Evolutionary conservation across 2,797 vertebrate genomes (phyloP).

Genomic region (Loris lydekkerianus): DNA sequence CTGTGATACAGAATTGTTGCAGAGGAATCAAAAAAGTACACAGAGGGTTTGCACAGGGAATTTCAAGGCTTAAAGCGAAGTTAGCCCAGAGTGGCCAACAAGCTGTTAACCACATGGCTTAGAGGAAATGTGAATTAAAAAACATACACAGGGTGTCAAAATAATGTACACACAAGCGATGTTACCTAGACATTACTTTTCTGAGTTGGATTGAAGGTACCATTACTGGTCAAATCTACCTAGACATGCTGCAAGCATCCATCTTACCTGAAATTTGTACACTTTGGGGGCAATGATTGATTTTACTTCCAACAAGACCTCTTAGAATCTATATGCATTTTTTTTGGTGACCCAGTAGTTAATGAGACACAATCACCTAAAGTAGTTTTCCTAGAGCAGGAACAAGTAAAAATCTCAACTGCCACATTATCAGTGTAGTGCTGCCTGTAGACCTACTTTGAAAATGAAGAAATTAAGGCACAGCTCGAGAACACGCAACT

Average conservation of each 20-base stretch:
- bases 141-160: neutral
- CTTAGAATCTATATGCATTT: too few relatives aligned
- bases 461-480: neutral
- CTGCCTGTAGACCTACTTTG: neutral
- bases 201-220: too few relatives aligned
- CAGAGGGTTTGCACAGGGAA: neutral
- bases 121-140: neutral
- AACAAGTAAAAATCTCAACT: neutral
- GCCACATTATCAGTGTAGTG: neutral
- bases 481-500: neutral
- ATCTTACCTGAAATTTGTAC: too few relatives aligned
- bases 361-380: neutral
- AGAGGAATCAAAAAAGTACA: neutral
- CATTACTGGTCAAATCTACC: too few relatives aligned
- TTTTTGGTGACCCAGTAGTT: neutral
- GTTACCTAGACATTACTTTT: too few relatives aligned
- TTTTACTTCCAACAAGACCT: too few relatives aligned
- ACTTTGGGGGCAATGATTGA: too few relatives aligned
- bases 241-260: too few relatives aligned
- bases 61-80: neutral
- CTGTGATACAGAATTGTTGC: neutral
- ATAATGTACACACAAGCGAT: too few relatives aligned
- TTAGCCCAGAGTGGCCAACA: neutral
- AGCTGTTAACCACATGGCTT: neutral
- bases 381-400: neutral